These are phyloP conservation scores for Dromiciops gliroides DNA, from an alignment of 2,113 vertebrate species.

Conservation along the genomic window DNA sequence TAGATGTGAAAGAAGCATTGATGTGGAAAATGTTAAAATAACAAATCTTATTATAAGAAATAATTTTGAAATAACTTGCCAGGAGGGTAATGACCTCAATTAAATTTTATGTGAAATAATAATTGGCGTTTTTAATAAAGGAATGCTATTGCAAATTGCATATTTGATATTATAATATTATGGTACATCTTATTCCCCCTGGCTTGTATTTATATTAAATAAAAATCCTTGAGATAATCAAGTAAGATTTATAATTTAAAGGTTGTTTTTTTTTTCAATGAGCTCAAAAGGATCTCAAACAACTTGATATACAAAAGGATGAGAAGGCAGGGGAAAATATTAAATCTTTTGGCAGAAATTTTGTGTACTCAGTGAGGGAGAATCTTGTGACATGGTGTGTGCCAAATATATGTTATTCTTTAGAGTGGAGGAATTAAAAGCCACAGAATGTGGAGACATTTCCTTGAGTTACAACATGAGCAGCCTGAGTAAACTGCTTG, in stretches of 20 bases:
- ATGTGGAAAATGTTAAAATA: constrained; percentile 83
- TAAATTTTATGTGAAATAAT: constrained; percentile 86
- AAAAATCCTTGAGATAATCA: constrained; percentile 81
- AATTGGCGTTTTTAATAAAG: constrained; percentile 87
- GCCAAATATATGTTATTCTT: not conserved
- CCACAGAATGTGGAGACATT: not conserved
- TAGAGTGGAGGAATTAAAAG: constrained; percentile 31
- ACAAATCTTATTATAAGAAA: constrained; percentile 82
- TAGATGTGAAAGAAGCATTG: constrained; percentile 77
- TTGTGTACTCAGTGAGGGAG: constrained; percentile 28
- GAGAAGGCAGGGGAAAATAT: constrained; percentile 7
- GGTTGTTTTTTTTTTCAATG: constrained; percentile 47
- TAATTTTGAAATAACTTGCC: constrained; percentile 84
- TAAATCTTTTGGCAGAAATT: constrained; percentile 30
- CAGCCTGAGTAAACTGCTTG: not conserved
- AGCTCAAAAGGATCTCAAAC: constrained; percentile 61
- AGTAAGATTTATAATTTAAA: constrained; percentile 75
- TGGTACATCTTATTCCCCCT: constrained; percentile 78
- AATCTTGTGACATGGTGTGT: not conserved
- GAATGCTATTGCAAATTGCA: constrained; percentile 79
- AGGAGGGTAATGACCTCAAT: constrained; percentile 86
- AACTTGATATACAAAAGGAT: constrained; percentile 52
- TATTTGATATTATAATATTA: constrained; percentile 81
- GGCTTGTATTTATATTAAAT: constrained; percentile 82
- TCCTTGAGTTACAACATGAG: constrained; percentile 5